Base-by-base conservation (phyloP, 2,888 invertebrate species). In the Lasioglossum lativentre region DNA sequence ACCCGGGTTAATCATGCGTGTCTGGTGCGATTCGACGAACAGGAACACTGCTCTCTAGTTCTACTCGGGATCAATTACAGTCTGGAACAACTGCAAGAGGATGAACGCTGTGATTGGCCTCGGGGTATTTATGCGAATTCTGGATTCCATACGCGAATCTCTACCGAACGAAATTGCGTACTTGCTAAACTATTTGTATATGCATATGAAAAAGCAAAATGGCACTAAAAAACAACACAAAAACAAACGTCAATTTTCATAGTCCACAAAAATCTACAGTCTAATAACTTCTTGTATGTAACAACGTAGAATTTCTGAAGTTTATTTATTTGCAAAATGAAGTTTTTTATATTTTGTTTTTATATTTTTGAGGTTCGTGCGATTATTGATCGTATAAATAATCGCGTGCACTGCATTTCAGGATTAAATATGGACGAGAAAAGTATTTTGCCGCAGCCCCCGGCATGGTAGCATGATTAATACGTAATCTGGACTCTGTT, bases 21-120 rank as follows among this genome's bases (percentile, higher is more conserved):
- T 63, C 52, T 84, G 79, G 68, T 52, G 80, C 75, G 66, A 47
- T 74, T 82, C 83, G 66, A 63, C 81, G 86, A 86, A 70, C 82
- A 66, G 78, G 78, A 78, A 86, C 75, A 71, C 19, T 75, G 23
- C 23, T 45, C 45, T 27, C 66, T 40, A 19, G 52, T 34, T 83
- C 30, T 38, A 34, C 59, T 56, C 52, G 8, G 27, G 56, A 84
- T 80, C 78, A 59, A 80, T 84, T 68, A 68, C 14, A 68, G n/a
- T 66, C 40, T 30, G 16, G 27, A 66, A 75, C 30, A 45, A 73
- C 77, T 63, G 19, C 27, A 59, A n/a, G 23, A 1, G 59, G 27
- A 59, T 30, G 27, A 59, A 59, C 59, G 14, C 5, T 27, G 56
- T 59, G 56, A 59, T 59, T 6, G 5, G 59, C 16, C 27, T 30